These are phyloP conservation scores for Alcedo atthis DNA, from an alignment of 2,797 vertebrate species.

Conservation along the genomic window DNA sequence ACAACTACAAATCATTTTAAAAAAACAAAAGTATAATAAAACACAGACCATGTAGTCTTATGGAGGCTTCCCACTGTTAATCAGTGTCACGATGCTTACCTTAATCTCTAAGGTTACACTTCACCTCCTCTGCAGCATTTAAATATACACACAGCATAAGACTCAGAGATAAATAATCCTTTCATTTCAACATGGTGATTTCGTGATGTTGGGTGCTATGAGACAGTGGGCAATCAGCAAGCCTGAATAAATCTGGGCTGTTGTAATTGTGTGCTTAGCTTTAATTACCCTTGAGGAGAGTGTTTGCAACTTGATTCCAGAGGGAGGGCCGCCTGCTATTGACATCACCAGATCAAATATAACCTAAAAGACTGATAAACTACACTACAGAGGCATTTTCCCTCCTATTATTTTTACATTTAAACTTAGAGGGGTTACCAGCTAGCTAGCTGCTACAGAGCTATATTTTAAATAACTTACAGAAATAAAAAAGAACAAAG, in stretches of 20 bases:
- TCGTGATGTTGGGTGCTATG: constrained; percentile 59
- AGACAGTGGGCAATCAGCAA: constrained; percentile 59
- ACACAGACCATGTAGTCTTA: neutral
- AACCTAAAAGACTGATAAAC: constrained; percentile 69
- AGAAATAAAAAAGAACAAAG: neutral
- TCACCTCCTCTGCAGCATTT: constrained; percentile 24
- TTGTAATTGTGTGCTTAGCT: constrained; percentile 72
- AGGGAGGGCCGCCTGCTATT: constrained; percentile 57
- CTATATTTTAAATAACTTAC: neutral
- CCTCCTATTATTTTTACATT: neutral
- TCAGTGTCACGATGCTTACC: constrained; percentile 50
- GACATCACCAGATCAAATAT: constrained; percentile 72
- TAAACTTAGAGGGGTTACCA: neutral
- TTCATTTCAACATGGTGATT: constrained; percentile 60
- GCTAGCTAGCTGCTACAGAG: neutral
- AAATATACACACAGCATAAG: neutral
- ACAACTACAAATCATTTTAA: neutral
- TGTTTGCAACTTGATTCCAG: constrained; percentile 73
- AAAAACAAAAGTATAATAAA: neutral
- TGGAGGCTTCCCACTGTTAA: neutral
- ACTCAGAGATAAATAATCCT: constrained; percentile 62
- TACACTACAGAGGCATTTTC: constrained; percentile 23
- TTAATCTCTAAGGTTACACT: constrained; percentile 47
- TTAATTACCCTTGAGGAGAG: constrained; percentile 71
- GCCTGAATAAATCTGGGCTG: constrained; percentile 66